Evolutionary conservation across 2,113 vertebrate species (phyloP), one percentile per base, ranked within the genome.

Genomic region (Lepus americanus): DNA sequence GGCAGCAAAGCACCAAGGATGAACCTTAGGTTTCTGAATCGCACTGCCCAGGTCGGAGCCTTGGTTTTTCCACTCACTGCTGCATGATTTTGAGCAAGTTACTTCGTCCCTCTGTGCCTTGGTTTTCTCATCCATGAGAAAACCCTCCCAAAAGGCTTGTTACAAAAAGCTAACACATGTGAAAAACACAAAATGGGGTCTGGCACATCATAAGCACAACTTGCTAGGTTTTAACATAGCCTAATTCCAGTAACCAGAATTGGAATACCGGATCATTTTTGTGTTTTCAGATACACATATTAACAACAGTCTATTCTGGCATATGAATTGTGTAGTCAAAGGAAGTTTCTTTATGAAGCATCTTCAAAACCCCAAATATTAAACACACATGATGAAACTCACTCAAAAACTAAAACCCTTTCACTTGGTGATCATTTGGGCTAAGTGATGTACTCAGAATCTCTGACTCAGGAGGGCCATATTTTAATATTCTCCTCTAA

Each of bases 311-410:
- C 61, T 22, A 64, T 66, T 85, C 77, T 83, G 61, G 53, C n/a
- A 59, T 4, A 36, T 17, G 13, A 70, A 70, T 64, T 84, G 27
- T 59, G 10, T 49, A 70, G 16, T 23, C 53, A 79, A 78, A 79
- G 23, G 9, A 69, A 39, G 13, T 23, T 72, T 78, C 39, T 14
- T 84, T 36, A 64, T 70, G 3, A 84, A 85, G 14, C 39, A 86
- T 11, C 63, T 55, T 20, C 49, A 80, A 80, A 92, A 84, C 89
- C 92, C 61, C 73, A 95, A 92, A 77, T 72, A 90, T 49, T 63
- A 83, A 92, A 44, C 44, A 76, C 44, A 64, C n/a, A 53, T 25
- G 87, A n/a, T 51, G 79, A 87, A 87, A 69, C 7, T 64, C 74
- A 84, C 27, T 69, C 69, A 78, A 93, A 84, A 93, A 63, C 69